phyloP scores from a whole-genome alignment of 2,797 vertebrate genomes.

The Rhadinocentrus ornatus region DNA sequence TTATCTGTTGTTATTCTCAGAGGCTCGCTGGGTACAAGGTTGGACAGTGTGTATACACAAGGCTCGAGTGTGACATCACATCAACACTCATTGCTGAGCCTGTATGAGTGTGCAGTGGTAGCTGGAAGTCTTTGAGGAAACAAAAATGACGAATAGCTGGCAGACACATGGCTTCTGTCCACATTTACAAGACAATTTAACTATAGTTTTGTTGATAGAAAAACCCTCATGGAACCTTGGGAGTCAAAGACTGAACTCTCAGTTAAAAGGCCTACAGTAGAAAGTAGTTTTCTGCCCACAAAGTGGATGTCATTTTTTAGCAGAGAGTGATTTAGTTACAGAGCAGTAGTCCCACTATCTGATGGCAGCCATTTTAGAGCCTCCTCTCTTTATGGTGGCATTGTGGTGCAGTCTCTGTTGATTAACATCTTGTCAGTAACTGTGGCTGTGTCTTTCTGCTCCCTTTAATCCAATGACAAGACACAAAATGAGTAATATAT shows the following conservation, averaged over 20 bases:
- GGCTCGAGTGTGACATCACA: conserved; percentile 47
- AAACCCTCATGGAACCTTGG: conserved; percentile 26
- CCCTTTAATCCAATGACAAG: conserved; percentile 66
- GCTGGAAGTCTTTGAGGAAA: conserved; percentile 23
- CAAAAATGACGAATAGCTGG: conserved; percentile 30
- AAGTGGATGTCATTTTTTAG: conserved; percentile 14
- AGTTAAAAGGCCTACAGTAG: conserved; percentile 7
- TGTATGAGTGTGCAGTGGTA: conserved; percentile 5
- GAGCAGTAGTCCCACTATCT: conserved; percentile 24
- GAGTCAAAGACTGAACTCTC: conserved; percentile 19
- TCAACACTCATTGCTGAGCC: conserved; percentile 27
- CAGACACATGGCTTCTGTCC: conserved; percentile 35
- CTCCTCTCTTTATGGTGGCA: conserved; percentile 55
- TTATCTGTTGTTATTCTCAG: conserved; percentile 69
- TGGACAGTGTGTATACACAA: conserved; percentile 50
- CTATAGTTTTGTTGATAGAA: conserved; percentile 60
- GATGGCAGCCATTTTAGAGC: conserved; percentile 62
- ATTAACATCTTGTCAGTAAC: conserved; percentile 69
- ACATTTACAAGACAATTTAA: conserved; percentile 54
- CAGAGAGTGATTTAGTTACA: not conserved
- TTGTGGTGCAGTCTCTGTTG: conserved; percentile 66
- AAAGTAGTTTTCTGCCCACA: not conserved
- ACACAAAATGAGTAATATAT: conserved; percentile 72
- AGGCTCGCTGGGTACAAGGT: conserved; percentile 37
- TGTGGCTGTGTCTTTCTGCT: conserved; percentile 53